Conservation (phyloP, 2,113 vertebrate genomes). For the Lucifuga dentata region DNA sequence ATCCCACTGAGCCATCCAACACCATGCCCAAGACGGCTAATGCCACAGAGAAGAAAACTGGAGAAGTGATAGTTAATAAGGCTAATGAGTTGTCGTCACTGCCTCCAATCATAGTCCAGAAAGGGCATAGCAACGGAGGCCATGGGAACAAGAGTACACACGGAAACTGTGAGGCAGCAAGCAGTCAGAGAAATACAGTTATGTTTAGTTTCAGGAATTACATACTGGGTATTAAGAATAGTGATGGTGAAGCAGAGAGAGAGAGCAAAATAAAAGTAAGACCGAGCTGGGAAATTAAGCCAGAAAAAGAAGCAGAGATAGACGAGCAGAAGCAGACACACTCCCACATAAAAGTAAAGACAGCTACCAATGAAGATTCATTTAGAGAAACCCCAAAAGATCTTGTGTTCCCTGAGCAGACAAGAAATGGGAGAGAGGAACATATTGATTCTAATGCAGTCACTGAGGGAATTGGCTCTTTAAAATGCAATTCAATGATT, state of each 20-base stretch:
- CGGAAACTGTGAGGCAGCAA: conserved; percentile 71
- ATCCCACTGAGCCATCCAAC: conserved; percentile 19
- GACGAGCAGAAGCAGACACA: conserved; percentile 40
- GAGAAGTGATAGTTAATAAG: conserved; percentile 54
- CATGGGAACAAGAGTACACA: conserved; percentile 71
- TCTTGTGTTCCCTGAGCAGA: conserved; percentile 12
- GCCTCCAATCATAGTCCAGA: conserved; percentile 57
- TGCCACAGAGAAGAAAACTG: conserved; percentile 42
- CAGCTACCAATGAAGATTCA: conserved; percentile 4
- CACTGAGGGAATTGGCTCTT: conserved; percentile 10
- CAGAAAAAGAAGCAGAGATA: conserved; percentile 22
- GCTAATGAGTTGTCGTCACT: conserved; percentile 63
- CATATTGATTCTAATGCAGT: conserved; percentile 18
- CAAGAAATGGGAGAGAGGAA: conserved; percentile 11
- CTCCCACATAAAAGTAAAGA: conserved; percentile 20
- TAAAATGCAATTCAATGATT: conserved; percentile 9
- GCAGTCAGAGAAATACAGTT: conserved; percentile 57
- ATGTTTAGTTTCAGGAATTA: conserved; percentile 80
- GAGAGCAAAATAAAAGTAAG: conserved; percentile 33
- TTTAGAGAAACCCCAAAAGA: conserved; percentile 25
- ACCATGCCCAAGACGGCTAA: conserved; percentile 22
- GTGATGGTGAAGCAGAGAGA: conserved; percentile 10
- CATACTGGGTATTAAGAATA: conserved; percentile 66
- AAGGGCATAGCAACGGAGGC: conserved; percentile 61
- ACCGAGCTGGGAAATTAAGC: conserved; percentile 9